These are phyloP conservation scores for Struthio camelus DNA, from an alignment of 2,113 vertebrate genomes.

Conservation along the genomic window DNA sequence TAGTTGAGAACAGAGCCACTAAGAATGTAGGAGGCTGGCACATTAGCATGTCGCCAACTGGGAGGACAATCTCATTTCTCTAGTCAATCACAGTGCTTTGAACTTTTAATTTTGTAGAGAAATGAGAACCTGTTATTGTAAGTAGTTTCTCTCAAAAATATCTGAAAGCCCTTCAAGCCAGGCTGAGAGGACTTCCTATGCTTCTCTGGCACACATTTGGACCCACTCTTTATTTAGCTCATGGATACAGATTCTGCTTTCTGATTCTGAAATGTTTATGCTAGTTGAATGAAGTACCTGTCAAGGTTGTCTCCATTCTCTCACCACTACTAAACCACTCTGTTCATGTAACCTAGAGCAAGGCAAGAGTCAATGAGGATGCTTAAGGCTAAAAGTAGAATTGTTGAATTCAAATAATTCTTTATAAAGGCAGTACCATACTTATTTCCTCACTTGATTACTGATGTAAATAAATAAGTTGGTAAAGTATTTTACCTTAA, in stretches of 20 bases:
- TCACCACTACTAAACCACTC: not conserved
- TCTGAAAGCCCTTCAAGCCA: not conserved
- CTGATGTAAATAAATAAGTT: not conserved
- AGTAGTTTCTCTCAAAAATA: not conserved
- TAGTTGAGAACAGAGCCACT: not conserved
- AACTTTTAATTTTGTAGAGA: constrained; percentile 19
- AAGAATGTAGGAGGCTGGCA: not conserved
- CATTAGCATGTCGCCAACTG: not conserved
- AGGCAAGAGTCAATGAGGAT: not conserved
- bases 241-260: not conserved
- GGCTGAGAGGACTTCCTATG: not conserved
- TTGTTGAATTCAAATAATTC: not conserved
- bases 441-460: not conserved
- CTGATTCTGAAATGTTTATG: not conserved
- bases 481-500: too few relatives aligned
- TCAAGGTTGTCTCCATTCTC: not conserved
- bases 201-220: not conserved
- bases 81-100: not conserved
- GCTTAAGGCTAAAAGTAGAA: not conserved
- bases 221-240: not conserved
- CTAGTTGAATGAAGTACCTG: not conserved
- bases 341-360: not conserved
- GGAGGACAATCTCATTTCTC: not conserved
- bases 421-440: not conserved
- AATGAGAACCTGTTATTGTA: not conserved